These are phyloP conservation scores for Psephotus haematonotus DNA, from an alignment of 2,113 vertebrate species.

Conservation along the genomic window DNA sequence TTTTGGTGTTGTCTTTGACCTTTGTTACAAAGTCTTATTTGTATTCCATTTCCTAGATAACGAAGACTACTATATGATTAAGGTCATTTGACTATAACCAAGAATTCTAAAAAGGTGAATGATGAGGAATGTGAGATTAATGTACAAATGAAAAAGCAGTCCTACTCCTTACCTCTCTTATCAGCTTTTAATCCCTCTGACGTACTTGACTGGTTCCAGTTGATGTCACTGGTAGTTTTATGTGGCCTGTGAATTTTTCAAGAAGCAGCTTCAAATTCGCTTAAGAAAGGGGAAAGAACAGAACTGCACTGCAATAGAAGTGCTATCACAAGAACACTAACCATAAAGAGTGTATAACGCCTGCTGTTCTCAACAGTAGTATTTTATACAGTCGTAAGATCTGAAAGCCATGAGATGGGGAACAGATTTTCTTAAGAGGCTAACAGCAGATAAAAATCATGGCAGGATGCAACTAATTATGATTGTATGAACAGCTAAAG, in stretches of 20 bases:
- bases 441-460: not conserved
- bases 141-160: not conserved
- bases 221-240: constrained; percentile 37
- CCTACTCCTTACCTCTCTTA: not conserved
- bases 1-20: not conserved
- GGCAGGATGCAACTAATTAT: not conserved
- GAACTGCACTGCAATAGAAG: not conserved
- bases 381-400: not conserved
- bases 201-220: not conserved
- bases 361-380: not conserved
- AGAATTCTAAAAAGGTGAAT: constrained; percentile 11
- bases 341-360: not conserved
- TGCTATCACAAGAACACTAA: not conserved
- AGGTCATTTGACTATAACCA: not conserved
- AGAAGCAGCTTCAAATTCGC: not conserved
- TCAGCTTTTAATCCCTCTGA: constrained; percentile 37
- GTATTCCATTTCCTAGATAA: constrained; percentile 4
- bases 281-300: not conserved
- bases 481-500: not conserved
- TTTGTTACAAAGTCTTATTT: not conserved
- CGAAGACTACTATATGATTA: not conserved
- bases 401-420: not conserved
- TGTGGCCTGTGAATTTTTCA: not conserved
- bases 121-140: constrained; percentile 4
- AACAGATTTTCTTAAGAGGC: not conserved